phyloP scores from a whole-genome alignment of 1,140 invertebrate species.

The Papilio machaon region DNA sequence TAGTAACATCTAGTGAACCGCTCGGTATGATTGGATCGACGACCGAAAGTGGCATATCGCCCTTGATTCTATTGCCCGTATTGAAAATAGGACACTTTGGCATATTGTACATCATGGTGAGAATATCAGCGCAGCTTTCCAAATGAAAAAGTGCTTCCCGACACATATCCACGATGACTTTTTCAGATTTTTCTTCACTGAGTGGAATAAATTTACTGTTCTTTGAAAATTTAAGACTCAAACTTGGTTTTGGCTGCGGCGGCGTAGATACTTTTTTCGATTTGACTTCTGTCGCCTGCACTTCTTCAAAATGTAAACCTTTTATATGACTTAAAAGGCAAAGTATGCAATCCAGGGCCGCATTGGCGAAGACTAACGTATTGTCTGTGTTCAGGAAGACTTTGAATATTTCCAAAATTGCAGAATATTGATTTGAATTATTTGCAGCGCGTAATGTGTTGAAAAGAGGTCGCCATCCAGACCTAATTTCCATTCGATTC shows the following conservation, averaged over 20 bases:
- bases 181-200: slow-evolving; percentile 76
- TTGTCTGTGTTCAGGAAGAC: slow-evolving; percentile 96
- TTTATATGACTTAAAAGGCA: slow-evolving; percentile 89
- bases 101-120: slow-evolving; percentile 97
- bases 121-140: slow-evolving; percentile 91
- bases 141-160: slow-evolving; percentile 93
- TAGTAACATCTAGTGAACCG: slow-evolving; percentile 74
- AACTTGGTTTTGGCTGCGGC: slow-evolving; percentile 67
- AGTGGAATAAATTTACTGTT: slow-evolving; percentile 77
- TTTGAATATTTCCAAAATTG: slow-evolving; percentile 95
- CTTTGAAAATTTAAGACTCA: slow-evolving; percentile 73
- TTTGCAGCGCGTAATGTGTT: slow-evolving; percentile 93
- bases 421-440: slow-evolving; percentile 86
- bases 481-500: slow-evolving; percentile 94
- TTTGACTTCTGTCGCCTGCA: slow-evolving; percentile 67
- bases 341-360: slow-evolving; percentile 95
- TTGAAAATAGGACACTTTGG: slow-evolving; percentile 96
- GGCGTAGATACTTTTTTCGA: slow-evolving; percentile 68
- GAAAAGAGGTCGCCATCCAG: slow-evolving; percentile 96
- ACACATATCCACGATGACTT: slow-evolving; percentile 87
- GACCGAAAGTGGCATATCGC: slow-evolving; percentile 88
- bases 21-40: slow-evolving; percentile 94
- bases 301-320: slow-evolving; percentile 80
- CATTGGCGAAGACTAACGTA: slow-evolving; percentile 95
- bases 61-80: slow-evolving; percentile 92